phyloP scores from a whole-genome alignment of 2,113 vertebrate genomes.

The Poeciliopsis prolifica region DNA sequence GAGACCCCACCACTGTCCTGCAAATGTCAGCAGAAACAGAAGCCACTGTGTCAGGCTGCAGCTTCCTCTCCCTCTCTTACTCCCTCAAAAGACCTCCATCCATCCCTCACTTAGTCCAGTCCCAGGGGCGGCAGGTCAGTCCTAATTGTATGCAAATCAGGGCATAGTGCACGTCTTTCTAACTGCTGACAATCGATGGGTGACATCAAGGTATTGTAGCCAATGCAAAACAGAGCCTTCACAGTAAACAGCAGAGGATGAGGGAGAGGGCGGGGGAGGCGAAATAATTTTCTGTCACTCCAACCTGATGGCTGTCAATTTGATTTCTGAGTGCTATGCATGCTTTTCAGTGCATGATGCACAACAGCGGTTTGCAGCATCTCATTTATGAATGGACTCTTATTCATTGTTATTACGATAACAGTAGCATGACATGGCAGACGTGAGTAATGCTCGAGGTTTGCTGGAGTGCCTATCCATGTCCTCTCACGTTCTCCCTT shows the following conservation, averaged over 20 bases:
- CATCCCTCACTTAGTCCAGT: slow-evolving; percentile 54
- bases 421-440: slow-evolving; percentile 5
- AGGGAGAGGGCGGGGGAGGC: slow-evolving; percentile 39
- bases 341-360: slow-evolving; percentile 1
- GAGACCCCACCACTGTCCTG: slow-evolving; percentile 67
- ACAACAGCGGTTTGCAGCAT: slow-evolving; percentile 8
- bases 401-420: slow-evolving; percentile 16
- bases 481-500: slow-evolving; percentile 19
- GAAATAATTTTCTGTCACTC: slow-evolving; percentile 21
- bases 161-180: slow-evolving; percentile 52
- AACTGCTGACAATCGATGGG: slow-evolving; percentile 67
- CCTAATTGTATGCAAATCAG: slow-evolving; percentile 79
- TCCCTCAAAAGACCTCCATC: slow-evolving; percentile 58
- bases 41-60: slow-evolving; percentile 67
- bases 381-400: slow-evolving; percentile 26
- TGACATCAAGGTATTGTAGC: slow-evolving; percentile 63
- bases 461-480: slow-evolving; percentile 8
- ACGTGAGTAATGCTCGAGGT: slow-evolving; percentile 34
- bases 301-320: slow-evolving; percentile 15
- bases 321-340: not conserved
- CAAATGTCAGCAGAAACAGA: slow-evolving; percentile 77
- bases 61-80: slow-evolving; percentile 20
- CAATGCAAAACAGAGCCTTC: slow-evolving; percentile 66
- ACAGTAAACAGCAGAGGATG: slow-evolving; percentile 58
- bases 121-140: slow-evolving; percentile 76